Conservation (phyloP, 2,797 vertebrate species). For the Eulemur coronatus region DNA sequence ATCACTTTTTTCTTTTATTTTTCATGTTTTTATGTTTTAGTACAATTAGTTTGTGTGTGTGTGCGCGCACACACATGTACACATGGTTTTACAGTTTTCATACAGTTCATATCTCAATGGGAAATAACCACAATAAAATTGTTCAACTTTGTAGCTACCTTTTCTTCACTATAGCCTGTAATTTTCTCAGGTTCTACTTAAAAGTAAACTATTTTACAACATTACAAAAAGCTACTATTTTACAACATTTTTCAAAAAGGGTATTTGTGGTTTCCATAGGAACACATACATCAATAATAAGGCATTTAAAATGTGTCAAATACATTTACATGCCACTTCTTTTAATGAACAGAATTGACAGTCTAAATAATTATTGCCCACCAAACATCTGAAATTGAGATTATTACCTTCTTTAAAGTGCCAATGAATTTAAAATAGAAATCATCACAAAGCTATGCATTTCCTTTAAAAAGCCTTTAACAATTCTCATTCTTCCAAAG, state of each 20-base stretch:
- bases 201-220: constrained; percentile 39
- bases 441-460: constrained; percentile 42
- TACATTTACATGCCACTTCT: constrained; percentile 59
- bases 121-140: background rate
- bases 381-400: constrained; percentile 52
- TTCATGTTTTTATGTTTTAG: background rate
- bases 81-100: background rate
- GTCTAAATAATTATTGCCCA: constrained; percentile 38
- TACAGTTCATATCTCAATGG: background rate
- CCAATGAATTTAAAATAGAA: constrained; percentile 49
- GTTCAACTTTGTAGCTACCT: background rate
- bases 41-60: background rate
- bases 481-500: constrained; percentile 18
- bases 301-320: constrained; percentile 59
- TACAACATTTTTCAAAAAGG: constrained; percentile 27
- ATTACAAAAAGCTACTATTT: constrained; percentile 21
- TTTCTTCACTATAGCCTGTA: background rate
- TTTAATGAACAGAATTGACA: constrained; percentile 57
- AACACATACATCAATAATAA: constrained; percentile 44
- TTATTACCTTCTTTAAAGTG: constrained; percentile 29
- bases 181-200: constrained; percentile 53
- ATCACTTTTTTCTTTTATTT: background rate
- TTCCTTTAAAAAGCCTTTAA: constrained; percentile 46
- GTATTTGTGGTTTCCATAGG: constrained; percentile 55
- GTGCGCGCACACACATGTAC: background rate